Evolutionary conservation across 2,888 invertebrate species (phyloP), one percentile per base, ranked within the genome.

Genomic region (Sinhomidia bicolor): DNA sequence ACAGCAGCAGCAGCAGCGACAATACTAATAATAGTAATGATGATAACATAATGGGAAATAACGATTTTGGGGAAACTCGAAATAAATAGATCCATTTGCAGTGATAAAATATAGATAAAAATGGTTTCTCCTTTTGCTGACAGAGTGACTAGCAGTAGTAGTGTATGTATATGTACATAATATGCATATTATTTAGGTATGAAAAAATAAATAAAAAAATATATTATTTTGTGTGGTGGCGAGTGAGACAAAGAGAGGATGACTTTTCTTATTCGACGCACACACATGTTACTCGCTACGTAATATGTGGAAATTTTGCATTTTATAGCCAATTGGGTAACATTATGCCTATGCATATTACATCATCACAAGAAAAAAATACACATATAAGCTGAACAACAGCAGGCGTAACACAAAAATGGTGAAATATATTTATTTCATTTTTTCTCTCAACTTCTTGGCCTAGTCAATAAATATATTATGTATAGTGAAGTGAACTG

Each of bases 31-130:
- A 65, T 65, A 41, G 41, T 71, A 6, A 71, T 71, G 68, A 71
- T 71, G 65, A 65, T 32, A 71, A 41, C 36, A 71, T 71, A 41
- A 71, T 71, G 68, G 41, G 17, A 71, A 71, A 57, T 54, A 79
- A 79, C 51, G 82, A 82, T 82, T 82, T 68, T 23, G 51, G n/a
- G 36, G 23, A 68, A 51, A 51, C 17, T 20, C 68, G 36, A 65
- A 68, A n/a, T n/a, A 54, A 68, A 65, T 74, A 84, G 83, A 84
- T 84, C 71, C 83, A 71, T 57, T 71, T 71, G 36, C 41, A 57
- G 60, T 74, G 74, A 74, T 84, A 74, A 84, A 84, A 84, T 57
- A 74, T 84, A 68, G 74, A 84, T 84, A 74, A 71, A 57, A 36
- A 71, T 10, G 23, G 36, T 83, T 54, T 81, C 14, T n/a, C n/a